Base-by-base conservation (phyloP, 2,113 vertebrate species). In the Gavia stellata region DNA sequence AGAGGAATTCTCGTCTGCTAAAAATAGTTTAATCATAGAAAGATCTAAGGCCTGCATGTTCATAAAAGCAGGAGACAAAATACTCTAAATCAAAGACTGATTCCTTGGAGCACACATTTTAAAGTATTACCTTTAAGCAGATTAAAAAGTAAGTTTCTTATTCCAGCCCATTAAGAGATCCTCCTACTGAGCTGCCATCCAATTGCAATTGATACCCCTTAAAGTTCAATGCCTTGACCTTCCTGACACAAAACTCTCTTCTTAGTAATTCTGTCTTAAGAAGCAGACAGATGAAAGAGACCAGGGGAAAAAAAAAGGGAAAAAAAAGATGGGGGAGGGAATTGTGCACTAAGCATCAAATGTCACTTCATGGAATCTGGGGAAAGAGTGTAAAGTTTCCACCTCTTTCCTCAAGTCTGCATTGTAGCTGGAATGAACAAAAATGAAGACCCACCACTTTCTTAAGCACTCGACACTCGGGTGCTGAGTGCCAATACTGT, bases 41-140 rank as follows among this genome's bases (percentile, higher is more conserved):
- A 93, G 65, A 94, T 72, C 53, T 80, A 72, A 96, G 49, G 33
- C 17, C 10, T 81, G 19, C 55, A 79, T 56, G 29, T 71, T 95
- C 93, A 92, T 86, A 85, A 84, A 88, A 90, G 56, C 63, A 77
- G 29, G 38, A 89, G 38, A 80, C n/a, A 96, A 96, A 93, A 80
- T 59, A 77, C 18, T 59, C 49, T 71, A 81, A 96, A 96, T 84
- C 87, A 94, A 95, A 91, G 68, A 59, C 50, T 49, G 26, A 67
- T 52, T 93, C 86, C 80, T 94, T 29, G 21, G 31, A 92, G 59
- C 38, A 79, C 44, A 71, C 13, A 45, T 82, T 91, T 95, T 84
- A 63, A 83, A 88, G 31, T 50, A 67, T 65, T 78, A 65, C 15
- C 29, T 94, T 83, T 53, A 38, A 77, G 42, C 5, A 84, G 23